Conservation (phyloP, 2,113 vertebrate genomes). For the Ptychochromis oligacanthus region DNA sequence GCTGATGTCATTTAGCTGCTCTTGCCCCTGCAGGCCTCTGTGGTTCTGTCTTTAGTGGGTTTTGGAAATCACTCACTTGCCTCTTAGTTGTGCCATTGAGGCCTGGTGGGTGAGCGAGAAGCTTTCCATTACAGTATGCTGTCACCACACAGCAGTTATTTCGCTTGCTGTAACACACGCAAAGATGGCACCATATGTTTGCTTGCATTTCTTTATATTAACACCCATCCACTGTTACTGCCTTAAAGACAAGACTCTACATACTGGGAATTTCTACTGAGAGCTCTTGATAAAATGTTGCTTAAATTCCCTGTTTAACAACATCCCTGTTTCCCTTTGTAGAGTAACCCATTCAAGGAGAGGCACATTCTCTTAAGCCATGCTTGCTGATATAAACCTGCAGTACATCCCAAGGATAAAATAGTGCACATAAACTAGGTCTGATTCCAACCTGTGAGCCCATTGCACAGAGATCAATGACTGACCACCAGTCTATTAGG, state of each 20-base stretch:
- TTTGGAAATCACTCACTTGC: slow-evolving; percentile 38
- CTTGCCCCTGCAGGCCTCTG: slow-evolving; percentile 25
- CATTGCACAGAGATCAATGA: slow-evolving; percentile 7
- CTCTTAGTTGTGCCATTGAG: slow-evolving; percentile 21
- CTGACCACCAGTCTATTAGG: not conserved
- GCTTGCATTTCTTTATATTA: not conserved
- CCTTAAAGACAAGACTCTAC: rapidly evolving
- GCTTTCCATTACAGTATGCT: slow-evolving; percentile 55
- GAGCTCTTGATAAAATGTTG: not conserved
- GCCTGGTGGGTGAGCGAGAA: slow-evolving; percentile 40
- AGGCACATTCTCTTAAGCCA: too few relatives aligned
- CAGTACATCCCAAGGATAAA: not conserved
- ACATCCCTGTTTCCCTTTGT: not conserved
- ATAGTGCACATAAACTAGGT: not conserved
- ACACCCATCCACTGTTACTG: not conserved
- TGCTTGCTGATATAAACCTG: not conserved
- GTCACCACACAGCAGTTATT: slow-evolving; percentile 43
- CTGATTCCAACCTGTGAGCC: not conserved
- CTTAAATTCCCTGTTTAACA: not conserved
- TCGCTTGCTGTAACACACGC: not conserved
- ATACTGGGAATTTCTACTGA: not conserved
- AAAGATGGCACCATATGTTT: not conserved
- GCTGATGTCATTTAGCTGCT: slow-evolving; percentile 31
- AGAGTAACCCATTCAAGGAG: not conserved
- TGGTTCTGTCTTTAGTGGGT: slow-evolving; percentile 43